Evolutionary conservation across 1,140 invertebrate genomes (phyloP), one percentile per base, ranked within the genome.

Genomic region (Pemphigus obesinymphae): DNA sequence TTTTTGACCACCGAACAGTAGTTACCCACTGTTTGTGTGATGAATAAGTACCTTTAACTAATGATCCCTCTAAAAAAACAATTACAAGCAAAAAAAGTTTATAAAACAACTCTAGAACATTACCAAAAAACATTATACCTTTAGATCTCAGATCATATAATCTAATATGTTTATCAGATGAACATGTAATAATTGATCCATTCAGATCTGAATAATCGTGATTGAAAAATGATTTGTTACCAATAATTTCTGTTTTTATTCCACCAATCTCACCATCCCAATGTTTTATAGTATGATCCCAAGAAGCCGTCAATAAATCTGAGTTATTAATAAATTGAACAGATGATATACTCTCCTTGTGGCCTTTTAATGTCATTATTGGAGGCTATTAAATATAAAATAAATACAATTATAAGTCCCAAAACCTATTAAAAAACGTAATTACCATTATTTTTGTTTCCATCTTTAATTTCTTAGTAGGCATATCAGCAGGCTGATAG

Each of bases 1-100:
- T 91, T n/a, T 89, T 91, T 0, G 95, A 96, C 97, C 98, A 99
- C 82, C 90, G 88, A 0, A 99, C 95, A 63, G 91, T 90, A 68
- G 94, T 92, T 1, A 99, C 94, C 97, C 97, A 99, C 45, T 94
- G 92, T 31, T 89, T 92, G 87, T 99, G 97, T 1, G 96, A 97
- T 1, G 93, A 93, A 86, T 94, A 99, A 23, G 92, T 94, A 23
- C 91, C 89, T 87, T 97, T 97, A 1, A 98, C 94, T 48, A 97
- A 87, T 31, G 92, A 90, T 53, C 94, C 95, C 86, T 97, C 96
- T 94, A 87, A 70, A 88, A n/a, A 89, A 85, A 85, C 85, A 84
- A 76, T 66, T 15, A 50, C 11, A 70, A n/a, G n/a, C n/a, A n/a
- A n/a, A n/a, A n/a, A n/a, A n/a, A n/a, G n/a, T n/a, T n/a, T 1